Base-by-base conservation (phyloP, 2,113 vertebrate species). In the Siphamia tubifer region DNA sequence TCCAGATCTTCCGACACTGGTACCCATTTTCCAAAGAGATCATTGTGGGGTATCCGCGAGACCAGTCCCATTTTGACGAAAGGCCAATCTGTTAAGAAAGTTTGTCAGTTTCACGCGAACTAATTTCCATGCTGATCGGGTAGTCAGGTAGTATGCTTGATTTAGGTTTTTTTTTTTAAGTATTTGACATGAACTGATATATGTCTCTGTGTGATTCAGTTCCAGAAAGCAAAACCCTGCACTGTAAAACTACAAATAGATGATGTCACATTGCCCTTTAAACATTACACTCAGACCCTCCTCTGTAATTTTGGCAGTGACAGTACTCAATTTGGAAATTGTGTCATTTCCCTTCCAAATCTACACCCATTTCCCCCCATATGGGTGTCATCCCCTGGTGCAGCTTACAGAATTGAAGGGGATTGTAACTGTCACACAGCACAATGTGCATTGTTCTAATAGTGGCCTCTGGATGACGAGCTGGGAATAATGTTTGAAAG, bases 361-460 rank as follows among this genome's bases (percentile, higher is more conserved):
- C 82, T 79, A 77, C 80, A 84, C 79, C 75, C 81, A 70, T 53
- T 83, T 69, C 74, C 74, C 66, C 54, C 42, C 32, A n/a, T 45
- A 61, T 69, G 79, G 79, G 87, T 89, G 70, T 89, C 85, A 87
- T 87, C 83, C 70, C 60, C 72, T 40, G 28, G 71, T 67, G 69
- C 58, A 72, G 74, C 53, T 85, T 77, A 76, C 19, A 69, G 74
- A 82, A 74, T 72, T 68, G 52, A 52, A 71, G 67, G 45, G 67
- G 42, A 82, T 82, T 68, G 76, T 81, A 47, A 28, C 67, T 87
- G 60, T 85, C 82, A 85, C 53, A 54, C 49, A 62, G 76, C 67
- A 87, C 90, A 90, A 89, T 91, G 68, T 1, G 55, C 56, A 88
- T 90, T 91, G 90, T 90, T 87, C 81, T 67, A 34, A 52, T 57